Conservation (phyloP, 2,888 invertebrate species). For the Cataglyphis altisquamis region DNA sequence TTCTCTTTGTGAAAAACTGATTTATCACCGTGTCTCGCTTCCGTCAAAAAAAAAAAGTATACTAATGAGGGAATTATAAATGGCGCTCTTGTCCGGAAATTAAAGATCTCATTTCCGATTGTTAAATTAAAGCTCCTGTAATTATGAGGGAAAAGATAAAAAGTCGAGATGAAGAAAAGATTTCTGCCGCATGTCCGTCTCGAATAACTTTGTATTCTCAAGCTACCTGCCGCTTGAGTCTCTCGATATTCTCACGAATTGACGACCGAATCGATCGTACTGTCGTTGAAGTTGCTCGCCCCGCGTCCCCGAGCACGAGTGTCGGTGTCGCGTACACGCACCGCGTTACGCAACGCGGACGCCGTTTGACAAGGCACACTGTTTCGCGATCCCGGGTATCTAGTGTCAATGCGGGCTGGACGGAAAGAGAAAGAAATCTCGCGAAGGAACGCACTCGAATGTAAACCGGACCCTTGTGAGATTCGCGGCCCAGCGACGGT, state of each 20-base stretch:
- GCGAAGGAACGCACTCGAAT: conserved; percentile 82
- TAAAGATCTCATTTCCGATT: background rate
- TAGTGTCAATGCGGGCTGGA: conserved; percentile 74
- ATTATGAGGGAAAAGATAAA: background rate
- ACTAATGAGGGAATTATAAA: background rate
- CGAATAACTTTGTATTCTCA: conserved; percentile 20
- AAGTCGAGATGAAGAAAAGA: background rate
- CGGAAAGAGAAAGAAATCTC: conserved; percentile 75
- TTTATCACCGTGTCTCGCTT: background rate
- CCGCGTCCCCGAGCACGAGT: conserved; percentile 37
- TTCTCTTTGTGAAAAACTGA: background rate
- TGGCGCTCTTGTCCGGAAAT: background rate
- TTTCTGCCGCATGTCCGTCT: background rate
- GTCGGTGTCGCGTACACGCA: conserved; percentile 72
- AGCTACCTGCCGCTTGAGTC: conserved; percentile 22
- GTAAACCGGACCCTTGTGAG: conserved; percentile 86
- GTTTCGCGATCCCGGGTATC: conserved; percentile 79
- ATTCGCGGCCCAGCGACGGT: conserved; percentile 84
- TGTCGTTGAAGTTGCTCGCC: conserved; percentile 62
- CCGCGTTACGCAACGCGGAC: conserved; percentile 78
- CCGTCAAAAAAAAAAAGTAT: background rate
- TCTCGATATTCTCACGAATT: conserved; percentile 60
- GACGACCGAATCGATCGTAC: conserved; percentile 54
- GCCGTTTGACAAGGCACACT: conserved; percentile 74
- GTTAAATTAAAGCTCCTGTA: background rate